Conservation (phyloP, 2,113 vertebrate species). For the Rhinolophus ferrumequinum region DNA sequence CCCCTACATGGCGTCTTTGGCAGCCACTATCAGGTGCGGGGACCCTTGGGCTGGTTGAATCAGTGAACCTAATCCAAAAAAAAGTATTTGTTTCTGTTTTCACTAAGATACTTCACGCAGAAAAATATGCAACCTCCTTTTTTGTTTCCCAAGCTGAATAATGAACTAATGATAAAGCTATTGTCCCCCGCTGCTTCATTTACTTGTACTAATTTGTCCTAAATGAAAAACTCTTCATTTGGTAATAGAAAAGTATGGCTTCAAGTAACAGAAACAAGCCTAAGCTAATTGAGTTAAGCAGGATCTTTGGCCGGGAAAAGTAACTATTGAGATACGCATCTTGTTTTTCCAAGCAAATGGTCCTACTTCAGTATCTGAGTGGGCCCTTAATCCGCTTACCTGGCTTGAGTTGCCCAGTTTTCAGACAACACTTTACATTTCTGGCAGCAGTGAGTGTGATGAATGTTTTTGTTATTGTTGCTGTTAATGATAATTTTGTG, state of each 20-base stretch:
- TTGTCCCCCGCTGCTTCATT: slow-evolving; percentile 18
- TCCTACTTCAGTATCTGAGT: slow-evolving; percentile 57
- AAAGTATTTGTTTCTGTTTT: slow-evolving; percentile 31
- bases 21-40: neutral
- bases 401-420: slow-evolving; percentile 55
- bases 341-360: slow-evolving; percentile 73
- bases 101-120: neutral
- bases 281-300: slow-evolving; percentile 65
- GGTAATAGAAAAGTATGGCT: slow-evolving; percentile 67
- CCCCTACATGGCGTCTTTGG: neutral
- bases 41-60: neutral
- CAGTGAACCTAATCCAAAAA: neutral
- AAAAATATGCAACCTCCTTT: neutral
- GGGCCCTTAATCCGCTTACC: slow-evolving; percentile 59
- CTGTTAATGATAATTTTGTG: slow-evolving; percentile 60
- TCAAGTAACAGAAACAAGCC: slow-evolving; percentile 72
- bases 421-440: slow-evolving; percentile 36
- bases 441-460: slow-evolving; percentile 49
- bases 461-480: slow-evolving; percentile 72
- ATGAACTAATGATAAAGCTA: slow-evolving; percentile 33
- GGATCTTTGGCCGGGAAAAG: slow-evolving; percentile 59
- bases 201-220: slow-evolving; percentile 76
- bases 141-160: slow-evolving; percentile 22
- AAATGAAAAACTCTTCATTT: slow-evolving; percentile 69
- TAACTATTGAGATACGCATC: slow-evolving; percentile 68